phyloP scores from a whole-genome alignment of 2,113 vertebrate genomes.

The Carollia perspicillata region DNA sequence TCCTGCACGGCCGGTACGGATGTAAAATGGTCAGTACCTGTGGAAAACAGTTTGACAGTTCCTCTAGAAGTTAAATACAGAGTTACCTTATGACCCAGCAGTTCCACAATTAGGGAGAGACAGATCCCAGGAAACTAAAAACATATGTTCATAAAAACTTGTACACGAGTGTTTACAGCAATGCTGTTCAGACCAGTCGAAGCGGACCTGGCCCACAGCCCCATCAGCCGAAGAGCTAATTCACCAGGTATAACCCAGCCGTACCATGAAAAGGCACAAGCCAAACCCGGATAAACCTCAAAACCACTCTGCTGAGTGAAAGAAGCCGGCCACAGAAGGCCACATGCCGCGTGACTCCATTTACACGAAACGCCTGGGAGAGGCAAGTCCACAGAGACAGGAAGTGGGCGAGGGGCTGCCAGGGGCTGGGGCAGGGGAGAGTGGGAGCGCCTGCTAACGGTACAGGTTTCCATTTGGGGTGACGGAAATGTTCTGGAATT shows the following conservation, averaged over 20 bases:
- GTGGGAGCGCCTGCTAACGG: not conserved
- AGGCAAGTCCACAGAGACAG: not conserved
- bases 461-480: not conserved
- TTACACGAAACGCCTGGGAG: not conserved
- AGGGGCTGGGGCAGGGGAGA: rapidly evolving
- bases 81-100: not conserved
- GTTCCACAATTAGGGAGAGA: not conserved
- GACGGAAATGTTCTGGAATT: not conserved
- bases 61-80: not conserved
- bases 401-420: not conserved
- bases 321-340: not conserved
- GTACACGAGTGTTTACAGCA: not conserved
- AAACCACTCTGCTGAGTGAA: not conserved
- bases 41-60: not conserved
- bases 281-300: rapidly evolving
- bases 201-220: not conserved
- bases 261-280: rapidly evolving
- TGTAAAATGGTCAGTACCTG: not conserved
- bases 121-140: not conserved
- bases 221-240: not conserved
- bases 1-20: rapidly evolving
- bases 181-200: not conserved
- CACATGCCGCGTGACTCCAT: rapidly evolving
- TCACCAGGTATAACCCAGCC: not conserved
- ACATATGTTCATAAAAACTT: not conserved